A percentile compares a stretch with the other conserved stretches of the same genome.
Conservation (phyloP, 2,888 invertebrate genomes). For the Lepas anatifera region DNA sequence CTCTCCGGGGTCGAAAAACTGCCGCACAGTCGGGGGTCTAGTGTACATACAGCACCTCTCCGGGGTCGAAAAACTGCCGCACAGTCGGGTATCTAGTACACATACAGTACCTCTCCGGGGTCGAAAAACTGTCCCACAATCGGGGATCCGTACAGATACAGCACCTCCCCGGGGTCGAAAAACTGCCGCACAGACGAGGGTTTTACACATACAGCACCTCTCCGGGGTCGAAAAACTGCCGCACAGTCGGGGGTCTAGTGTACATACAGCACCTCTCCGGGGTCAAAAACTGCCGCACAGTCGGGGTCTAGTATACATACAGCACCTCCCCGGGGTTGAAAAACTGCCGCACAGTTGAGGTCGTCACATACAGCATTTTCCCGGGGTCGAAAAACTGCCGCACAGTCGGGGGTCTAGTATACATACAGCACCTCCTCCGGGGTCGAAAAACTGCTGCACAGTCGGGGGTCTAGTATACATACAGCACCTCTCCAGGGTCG, state of each 20-base stretch:
- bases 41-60: too few species aligned
- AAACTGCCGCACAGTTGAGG: neutral
- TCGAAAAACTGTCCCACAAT: neutral
- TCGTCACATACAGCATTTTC: neutral
- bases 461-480: neutral
- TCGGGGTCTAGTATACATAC: neutral
- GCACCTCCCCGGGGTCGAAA: neutral
- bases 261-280: too few species aligned
- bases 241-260: too few species aligned
- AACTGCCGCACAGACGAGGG: neutral
- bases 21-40: too few species aligned
- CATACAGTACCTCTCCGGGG: too few species aligned
- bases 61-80: too few species aligned
- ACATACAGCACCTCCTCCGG: too few species aligned
- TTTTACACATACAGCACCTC: neutral
- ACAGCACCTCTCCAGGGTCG: neutral
- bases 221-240: too few species aligned
- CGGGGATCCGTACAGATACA: neutral
- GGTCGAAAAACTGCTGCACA: too few species aligned
- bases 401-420: too few species aligned
- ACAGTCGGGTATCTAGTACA: too few species aligned
- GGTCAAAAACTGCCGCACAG: too few species aligned
- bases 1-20: constrained; percentile 82
- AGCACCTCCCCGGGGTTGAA: neutral
- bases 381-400: neutral